Percentiles rank a stretch among this genome's conserved stretches.
Conservation (phyloP, 2,113 vertebrate species). For the Bagarius yarrelli region DNA sequence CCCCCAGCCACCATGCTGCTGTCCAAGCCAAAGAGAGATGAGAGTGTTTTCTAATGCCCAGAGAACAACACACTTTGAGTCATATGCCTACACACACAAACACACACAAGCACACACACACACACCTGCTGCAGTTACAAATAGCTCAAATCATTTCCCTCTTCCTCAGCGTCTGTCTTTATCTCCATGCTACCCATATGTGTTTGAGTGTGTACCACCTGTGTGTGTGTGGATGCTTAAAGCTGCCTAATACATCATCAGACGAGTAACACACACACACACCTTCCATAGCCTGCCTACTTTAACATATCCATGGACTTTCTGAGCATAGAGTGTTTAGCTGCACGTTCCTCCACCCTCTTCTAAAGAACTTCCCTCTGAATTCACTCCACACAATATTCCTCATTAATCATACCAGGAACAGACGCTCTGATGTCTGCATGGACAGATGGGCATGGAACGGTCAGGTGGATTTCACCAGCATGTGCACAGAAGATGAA, state of each 20-base stretch:
- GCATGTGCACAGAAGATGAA: slow-evolving; percentile 7
- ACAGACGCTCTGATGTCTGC: not conserved
- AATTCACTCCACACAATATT: not conserved
- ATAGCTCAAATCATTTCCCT: not conserved
- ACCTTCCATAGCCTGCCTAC: not conserved
- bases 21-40: slow-evolving; percentile 16
- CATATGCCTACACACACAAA: slow-evolving; percentile 1
- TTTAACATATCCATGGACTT: not conserved
- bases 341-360: slow-evolving; percentile 2
- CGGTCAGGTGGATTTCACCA: slow-evolving; percentile 10
- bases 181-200: not conserved
- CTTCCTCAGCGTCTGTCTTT: not conserved
- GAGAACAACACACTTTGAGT: slow-evolving; percentile 18
- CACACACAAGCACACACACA: slow-evolving; percentile 1
- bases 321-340: slow-evolving; percentile 8
- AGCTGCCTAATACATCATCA: not conserved
- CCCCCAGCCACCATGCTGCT: slow-evolving; percentile 33
- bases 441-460: slow-evolving; percentile 7
- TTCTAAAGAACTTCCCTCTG: not conserved
- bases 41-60: slow-evolving; percentile 34
- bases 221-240: not conserved
- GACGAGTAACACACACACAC: not conserved
- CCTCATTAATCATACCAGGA: slow-evolving; percentile 19
- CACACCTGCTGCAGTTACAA: slow-evolving; percentile 21
- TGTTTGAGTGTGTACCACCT: not conserved